phyloP scores from a whole-genome alignment of 2,797 vertebrate species.

The Gymnothorax javanicus region DNA sequence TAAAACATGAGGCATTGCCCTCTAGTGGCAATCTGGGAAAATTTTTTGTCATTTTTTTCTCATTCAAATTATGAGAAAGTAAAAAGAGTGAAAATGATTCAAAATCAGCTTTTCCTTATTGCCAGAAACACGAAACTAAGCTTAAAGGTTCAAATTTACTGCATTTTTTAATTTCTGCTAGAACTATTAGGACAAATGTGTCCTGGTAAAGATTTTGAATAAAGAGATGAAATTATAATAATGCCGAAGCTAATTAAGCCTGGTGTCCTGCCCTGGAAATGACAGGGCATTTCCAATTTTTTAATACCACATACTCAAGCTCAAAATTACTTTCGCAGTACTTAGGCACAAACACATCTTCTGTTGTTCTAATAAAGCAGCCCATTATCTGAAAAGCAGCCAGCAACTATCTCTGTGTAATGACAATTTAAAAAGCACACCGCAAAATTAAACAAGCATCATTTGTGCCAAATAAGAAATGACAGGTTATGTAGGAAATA shows the following conservation, averaged over 20 bases:
- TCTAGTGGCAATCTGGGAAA: background rate
- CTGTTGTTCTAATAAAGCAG: background rate
- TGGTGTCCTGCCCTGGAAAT: background rate
- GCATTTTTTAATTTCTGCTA: background rate
- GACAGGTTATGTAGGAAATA: background rate
- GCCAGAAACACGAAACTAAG: background rate
- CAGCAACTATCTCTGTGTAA: background rate
- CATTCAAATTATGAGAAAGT: background rate
- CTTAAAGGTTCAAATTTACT: background rate
- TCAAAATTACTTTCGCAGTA: background rate
- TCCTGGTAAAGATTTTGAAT: background rate
- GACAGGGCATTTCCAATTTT: background rate
- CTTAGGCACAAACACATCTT: background rate
- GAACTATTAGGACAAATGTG: background rate
- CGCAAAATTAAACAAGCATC: background rate
- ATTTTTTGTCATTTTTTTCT: background rate
- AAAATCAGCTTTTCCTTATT: background rate
- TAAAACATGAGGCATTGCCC: background rate
- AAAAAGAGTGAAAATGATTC: too few relatives aligned
- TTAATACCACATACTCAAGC: background rate
- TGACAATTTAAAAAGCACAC: background rate
- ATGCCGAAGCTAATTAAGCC: background rate
- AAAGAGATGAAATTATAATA: background rate
- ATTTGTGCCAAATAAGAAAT: slow-evolving; percentile 2
- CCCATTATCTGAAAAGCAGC: background rate